A percentile compares a stretch with the other conserved stretches of the same genome.
Evolutionary conservation across 2,113 vertebrate species (phyloP).

Genomic region (Sceloporus undulatus): DNA sequence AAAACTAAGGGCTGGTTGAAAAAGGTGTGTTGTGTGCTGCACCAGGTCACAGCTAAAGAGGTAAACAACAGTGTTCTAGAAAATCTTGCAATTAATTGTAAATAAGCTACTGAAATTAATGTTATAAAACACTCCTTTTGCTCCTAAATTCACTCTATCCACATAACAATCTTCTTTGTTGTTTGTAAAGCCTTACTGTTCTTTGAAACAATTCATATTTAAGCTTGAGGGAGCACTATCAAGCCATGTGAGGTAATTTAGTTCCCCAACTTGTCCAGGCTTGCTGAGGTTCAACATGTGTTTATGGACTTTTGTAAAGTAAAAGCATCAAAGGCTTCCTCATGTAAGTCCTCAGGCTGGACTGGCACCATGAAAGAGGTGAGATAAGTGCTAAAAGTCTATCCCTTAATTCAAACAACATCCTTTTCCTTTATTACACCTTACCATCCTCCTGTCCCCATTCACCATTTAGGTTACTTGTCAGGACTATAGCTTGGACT

Average conservation of each 20-base stretch:
- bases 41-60: not conserved
- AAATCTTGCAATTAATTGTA: not conserved
- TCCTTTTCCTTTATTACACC: slow-evolving; percentile 2
- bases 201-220: not conserved
- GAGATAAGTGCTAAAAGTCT: slow-evolving; percentile 43
- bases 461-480: slow-evolving; percentile 10
- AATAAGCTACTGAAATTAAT: not conserved
- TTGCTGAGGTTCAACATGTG: slow-evolving; percentile 51
- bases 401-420: not conserved
- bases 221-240: slow-evolving; percentile 36
- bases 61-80: not conserved
- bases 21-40: not conserved
- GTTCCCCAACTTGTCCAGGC: slow-evolving; percentile 52
- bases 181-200: slow-evolving; percentile 13
- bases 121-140: not conserved
- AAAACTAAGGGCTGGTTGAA: not conserved
- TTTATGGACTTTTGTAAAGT: slow-evolving; percentile 59
- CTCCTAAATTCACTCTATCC: not conserved
- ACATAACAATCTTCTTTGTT: slow-evolving; percentile 4
- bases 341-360: slow-evolving; percentile 33
- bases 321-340: slow-evolving; percentile 49
- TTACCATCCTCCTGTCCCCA: not conserved
- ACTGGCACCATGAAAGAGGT: slow-evolving; percentile 33
- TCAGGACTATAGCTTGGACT: not conserved
- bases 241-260: slow-evolving; percentile 58